Percentiles rank a stretch among this genome's conserved stretches.
Evolutionary conservation across 1,140 invertebrate genomes (phyloP).

Genomic region (Doryteuthis pealeii): DNA sequence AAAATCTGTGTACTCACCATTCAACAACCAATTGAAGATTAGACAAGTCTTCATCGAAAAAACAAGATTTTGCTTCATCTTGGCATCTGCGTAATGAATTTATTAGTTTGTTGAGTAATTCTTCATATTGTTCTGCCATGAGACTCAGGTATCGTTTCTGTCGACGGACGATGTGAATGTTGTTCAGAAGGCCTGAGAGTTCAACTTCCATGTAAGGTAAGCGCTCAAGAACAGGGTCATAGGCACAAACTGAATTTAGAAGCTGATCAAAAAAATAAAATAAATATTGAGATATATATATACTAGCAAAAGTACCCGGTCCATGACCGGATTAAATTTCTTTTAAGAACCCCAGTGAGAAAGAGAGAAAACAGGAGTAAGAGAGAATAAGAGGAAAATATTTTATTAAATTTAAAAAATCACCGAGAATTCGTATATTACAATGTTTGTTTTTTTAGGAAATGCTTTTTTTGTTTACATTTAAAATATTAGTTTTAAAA

Average conservation of each 20-base stretch:
- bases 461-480: too few relatives aligned
- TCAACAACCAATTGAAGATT: conserved; percentile 47
- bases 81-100: conserved; percentile 45
- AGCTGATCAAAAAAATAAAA: conserved; percentile 27
- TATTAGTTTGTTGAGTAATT: conserved; percentile 47
- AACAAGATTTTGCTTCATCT: conserved; percentile 25
- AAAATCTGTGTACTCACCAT: too few relatives aligned
- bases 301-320: too few relatives aligned
- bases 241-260: conserved; percentile 31
- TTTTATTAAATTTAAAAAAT: not conserved
- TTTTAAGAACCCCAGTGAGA: too few relatives aligned
- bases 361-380: too few relatives aligned
- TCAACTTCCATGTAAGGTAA: conserved; percentile 44
- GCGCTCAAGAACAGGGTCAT: conserved; percentile 39
- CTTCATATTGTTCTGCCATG: conserved; percentile 53
- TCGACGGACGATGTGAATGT: conserved; percentile 38
- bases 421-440: not conserved
- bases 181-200: conserved; percentile 38
- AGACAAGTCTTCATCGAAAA: conserved; percentile 39
- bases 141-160: conserved; percentile 34
- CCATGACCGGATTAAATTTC: too few relatives aligned
- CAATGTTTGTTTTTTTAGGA: too few relatives aligned
- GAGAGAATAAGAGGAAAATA: too few relatives aligned
- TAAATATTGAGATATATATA: too few relatives aligned
- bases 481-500: not conserved